Conservation (phyloP, 2,888 invertebrate species). For the Rhingia campestris region DNA sequence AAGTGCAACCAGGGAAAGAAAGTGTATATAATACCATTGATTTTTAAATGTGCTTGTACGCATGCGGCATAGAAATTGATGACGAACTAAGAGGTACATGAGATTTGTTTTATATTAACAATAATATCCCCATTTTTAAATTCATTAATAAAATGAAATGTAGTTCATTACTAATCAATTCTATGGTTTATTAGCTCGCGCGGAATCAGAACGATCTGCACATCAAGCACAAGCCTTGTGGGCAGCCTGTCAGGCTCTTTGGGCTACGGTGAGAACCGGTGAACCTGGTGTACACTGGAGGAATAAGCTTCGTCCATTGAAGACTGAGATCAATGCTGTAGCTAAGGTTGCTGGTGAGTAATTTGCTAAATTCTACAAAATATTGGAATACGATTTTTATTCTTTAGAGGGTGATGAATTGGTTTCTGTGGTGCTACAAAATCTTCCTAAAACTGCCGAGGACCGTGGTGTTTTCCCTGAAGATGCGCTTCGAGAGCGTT, state of each 20-base stretch:
- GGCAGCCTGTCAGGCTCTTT: conserved; percentile 95
- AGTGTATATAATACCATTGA: background rate
- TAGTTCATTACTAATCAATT: background rate
- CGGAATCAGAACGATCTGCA: conserved; percentile 89
- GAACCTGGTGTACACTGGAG: conserved; percentile 85
- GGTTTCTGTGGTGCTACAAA: conserved; percentile 89
- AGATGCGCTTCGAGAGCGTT: conserved; percentile 92
- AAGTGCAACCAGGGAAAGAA: conserved; percentile 75
- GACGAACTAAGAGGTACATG: conserved; percentile 81
- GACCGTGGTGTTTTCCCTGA: conserved; percentile 94
- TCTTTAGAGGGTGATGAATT: conserved; percentile 89
- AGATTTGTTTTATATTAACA: conserved; percentile 17
- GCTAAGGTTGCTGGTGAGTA: conserved; percentile 88
- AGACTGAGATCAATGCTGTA: conserved; percentile 89
- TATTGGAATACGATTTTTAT: conserved; percentile 58
- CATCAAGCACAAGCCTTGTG: conserved; percentile 94
- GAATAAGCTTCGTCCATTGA: conserved; percentile 86
- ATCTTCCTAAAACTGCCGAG: conserved; percentile 90
- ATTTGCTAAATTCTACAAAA: background rate
- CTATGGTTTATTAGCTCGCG: conserved; percentile 84
- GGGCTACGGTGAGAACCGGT: conserved; percentile 88
- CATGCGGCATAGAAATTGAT: conserved; percentile 81
- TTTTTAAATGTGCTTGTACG: conserved; percentile 8
- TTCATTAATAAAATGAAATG: background rate
- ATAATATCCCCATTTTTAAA: background rate